Evolutionary conservation across 2,113 vertebrate genomes (phyloP).

Genomic region (Salvelinus sp.): DNA sequence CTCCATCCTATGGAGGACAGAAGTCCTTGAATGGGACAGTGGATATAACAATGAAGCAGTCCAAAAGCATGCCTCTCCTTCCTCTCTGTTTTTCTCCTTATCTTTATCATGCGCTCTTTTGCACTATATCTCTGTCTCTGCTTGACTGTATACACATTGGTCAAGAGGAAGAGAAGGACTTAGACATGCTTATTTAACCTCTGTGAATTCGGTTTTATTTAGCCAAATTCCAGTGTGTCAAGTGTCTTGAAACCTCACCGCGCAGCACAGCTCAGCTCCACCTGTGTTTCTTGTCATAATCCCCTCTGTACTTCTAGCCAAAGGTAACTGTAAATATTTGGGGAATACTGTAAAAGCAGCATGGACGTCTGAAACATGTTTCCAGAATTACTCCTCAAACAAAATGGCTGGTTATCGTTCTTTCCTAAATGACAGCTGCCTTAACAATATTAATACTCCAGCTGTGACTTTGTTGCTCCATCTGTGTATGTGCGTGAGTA

Average conservation of each 20-base stretch:
- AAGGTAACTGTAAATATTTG: slow-evolving; percentile 38
- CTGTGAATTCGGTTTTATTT: not conserved
- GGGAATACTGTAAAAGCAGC: slow-evolving; percentile 24
- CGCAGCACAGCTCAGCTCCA: not conserved
- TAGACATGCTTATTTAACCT: not conserved
- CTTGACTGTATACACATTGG: not conserved
- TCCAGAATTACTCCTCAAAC: slow-evolving; percentile 43
- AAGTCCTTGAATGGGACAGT: slow-evolving; percentile 51
- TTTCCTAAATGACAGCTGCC: slow-evolving; percentile 57
- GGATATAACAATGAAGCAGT: slow-evolving; percentile 37
- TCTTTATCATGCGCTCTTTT: not conserved
- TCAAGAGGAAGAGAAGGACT: not conserved
- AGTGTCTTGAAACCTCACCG: not conserved
- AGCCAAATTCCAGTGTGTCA: slow-evolving; percentile 4
- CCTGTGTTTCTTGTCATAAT: slow-evolving; percentile 14
- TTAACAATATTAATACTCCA: slow-evolving; percentile 57
- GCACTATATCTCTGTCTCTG: not conserved
- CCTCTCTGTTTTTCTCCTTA: not conserved
- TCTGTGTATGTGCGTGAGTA: slow-evolving; percentile 2
- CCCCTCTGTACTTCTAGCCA: slow-evolving; percentile 15
- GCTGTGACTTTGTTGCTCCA: not conserved
- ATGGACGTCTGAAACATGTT: slow-evolving; percentile 14
- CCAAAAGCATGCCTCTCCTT: not conserved
- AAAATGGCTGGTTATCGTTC: slow-evolving; percentile 61
- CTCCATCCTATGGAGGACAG: slow-evolving; percentile 39